phyloP scores from a whole-genome alignment of 92 coral and sea anemone species.

The Montipora capitata region DNA sequence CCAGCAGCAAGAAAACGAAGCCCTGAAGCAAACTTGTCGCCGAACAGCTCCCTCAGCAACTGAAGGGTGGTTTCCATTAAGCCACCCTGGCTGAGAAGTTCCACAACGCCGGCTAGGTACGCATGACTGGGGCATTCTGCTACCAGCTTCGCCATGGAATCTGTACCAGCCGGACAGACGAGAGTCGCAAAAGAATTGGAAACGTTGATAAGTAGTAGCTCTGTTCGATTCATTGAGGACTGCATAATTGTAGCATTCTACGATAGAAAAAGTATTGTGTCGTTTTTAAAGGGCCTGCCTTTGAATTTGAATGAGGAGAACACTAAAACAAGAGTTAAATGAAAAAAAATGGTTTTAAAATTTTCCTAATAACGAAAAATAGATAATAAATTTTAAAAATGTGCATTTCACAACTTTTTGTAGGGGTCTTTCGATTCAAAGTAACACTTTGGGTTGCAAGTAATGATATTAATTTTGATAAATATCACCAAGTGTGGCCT shows the following conservation, averaged over 20 bases:
- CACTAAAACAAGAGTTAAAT: too few relatives aligned
- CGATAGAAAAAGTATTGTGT: background rate
- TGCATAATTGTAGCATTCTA: background rate
- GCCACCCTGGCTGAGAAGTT: slow-evolving; percentile 46
- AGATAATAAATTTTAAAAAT: too few relatives aligned
- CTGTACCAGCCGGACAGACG: slow-evolving; percentile 63
- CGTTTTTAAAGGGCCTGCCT: too few relatives aligned
- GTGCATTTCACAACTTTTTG: too few relatives aligned
- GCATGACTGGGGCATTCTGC: slow-evolving; percentile 41
- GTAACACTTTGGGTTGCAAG: too few relatives aligned
- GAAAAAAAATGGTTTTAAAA: too few relatives aligned
- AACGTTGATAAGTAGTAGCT: background rate
- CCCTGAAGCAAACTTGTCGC: slow-evolving; percentile 15
- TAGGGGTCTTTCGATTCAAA: too few relatives aligned
- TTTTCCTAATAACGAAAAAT: too few relatives aligned
- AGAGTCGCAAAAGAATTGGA: slow-evolving; percentile 12
- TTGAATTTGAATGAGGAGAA: too few relatives aligned
- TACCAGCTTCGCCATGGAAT: slow-evolving; percentile 52
- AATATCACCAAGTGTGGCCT: too few relatives aligned
- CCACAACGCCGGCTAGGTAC: slow-evolving; percentile 17
- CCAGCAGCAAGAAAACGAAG: slow-evolving; percentile 26
- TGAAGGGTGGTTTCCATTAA: slow-evolving; percentile 40
- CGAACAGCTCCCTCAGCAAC: slow-evolving; percentile 15
- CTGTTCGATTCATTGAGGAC: background rate
- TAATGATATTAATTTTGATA: too few relatives aligned